Conservation (phyloP, 1,140 invertebrate genomes). For the Macrobrachium rosenbergii region DNA sequence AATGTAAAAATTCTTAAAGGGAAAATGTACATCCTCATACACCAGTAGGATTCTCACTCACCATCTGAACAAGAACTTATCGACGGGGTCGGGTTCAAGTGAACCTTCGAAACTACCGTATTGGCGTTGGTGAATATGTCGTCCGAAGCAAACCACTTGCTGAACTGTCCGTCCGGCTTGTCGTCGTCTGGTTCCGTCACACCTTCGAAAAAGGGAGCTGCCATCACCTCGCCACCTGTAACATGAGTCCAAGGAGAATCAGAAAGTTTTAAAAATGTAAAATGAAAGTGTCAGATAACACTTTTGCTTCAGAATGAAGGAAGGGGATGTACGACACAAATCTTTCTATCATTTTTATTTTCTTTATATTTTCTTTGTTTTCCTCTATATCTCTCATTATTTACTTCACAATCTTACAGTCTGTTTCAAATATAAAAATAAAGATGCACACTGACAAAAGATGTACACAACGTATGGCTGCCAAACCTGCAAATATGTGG, state of each 20-base stretch:
- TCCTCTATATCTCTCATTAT: no score
- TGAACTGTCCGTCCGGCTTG: conserved; percentile 57
- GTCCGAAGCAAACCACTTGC: conserved; percentile 57
- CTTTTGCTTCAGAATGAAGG: no score
- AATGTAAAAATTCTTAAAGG: not conserved
- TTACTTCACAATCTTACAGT: no score
- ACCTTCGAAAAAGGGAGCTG: conserved; percentile 49
- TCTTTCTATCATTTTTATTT: no score
- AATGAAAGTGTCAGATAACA: not conserved
- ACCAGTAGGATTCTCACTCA: not conserved
- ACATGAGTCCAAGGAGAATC: not conserved
- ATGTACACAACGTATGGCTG: no score
- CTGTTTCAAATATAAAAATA: no score
- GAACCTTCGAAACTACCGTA: conserved; percentile 39
- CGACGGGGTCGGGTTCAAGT: conserved; percentile 56
- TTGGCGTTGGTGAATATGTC: conserved; percentile 54
- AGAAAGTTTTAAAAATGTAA: not conserved
- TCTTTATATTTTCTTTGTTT: no score
- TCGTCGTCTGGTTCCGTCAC: conserved; percentile 48
- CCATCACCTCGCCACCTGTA: conserved; percentile 52
- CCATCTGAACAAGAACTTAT: conserved; percentile 56
- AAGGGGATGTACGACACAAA: no score
- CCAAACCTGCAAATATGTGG: no score
- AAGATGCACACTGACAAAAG: no score
- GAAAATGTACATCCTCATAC: not conserved